phyloP scores from a whole-genome alignment of 1,140 invertebrate species.

The Phymorhynchus buccinoides region DNA sequence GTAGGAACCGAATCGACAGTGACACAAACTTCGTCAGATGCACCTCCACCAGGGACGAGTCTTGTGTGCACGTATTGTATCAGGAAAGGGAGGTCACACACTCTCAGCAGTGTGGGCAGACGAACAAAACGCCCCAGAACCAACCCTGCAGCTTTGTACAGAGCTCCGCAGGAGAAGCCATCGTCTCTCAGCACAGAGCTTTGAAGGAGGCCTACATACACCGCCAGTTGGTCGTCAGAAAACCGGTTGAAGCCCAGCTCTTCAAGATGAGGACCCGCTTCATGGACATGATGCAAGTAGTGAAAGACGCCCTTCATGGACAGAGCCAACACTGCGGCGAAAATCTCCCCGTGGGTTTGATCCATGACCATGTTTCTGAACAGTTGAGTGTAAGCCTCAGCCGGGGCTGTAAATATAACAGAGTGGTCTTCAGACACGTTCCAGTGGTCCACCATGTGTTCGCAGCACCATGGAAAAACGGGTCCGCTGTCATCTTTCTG shows the following conservation, averaged over 20 bases:
- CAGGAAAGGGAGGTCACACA: slow-evolving; percentile 26
- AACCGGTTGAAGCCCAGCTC: not conserved
- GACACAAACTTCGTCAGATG: not conserved
- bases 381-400: slow-evolving; percentile 7
- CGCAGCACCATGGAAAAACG: slow-evolving; percentile 29
- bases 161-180: slow-evolving; percentile 3
- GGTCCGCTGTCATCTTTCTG: slow-evolving; percentile 27
- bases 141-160: slow-evolving; percentile 31
- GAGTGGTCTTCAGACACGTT: not conserved
- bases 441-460: not conserved
- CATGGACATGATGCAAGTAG: not conserved
- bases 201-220: not conserved
- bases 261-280: not conserved
- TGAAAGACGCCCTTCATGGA: slow-evolving; percentile 13
- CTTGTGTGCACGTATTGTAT: not conserved
- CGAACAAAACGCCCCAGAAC: not conserved
- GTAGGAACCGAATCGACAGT: not conserved
- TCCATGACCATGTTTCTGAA: not conserved
- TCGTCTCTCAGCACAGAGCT: not conserved
- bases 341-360: not conserved
- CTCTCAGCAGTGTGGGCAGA: slow-evolving; percentile 1
- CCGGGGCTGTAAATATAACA: not conserved
- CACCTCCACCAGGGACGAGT: not conserved
- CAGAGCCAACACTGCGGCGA: slow-evolving; percentile 25
- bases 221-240: not conserved